Evolutionary conservation across 2,888 invertebrate species (phyloP).

Genomic region (Xylocampa areola): DNA sequence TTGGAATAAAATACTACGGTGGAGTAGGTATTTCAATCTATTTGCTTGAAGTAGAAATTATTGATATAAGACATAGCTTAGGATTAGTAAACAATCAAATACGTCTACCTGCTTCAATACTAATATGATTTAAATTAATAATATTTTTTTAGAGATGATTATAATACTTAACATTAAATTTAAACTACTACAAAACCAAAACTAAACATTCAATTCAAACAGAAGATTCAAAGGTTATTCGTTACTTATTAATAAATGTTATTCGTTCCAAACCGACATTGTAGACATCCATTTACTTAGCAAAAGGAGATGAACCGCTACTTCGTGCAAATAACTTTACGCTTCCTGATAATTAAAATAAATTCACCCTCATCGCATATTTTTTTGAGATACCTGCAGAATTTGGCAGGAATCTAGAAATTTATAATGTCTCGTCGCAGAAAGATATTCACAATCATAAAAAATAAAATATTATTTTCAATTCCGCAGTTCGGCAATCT

Average conservation of each 20-base stretch:
- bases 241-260: conserved; percentile 14
- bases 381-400: conserved; percentile 20
- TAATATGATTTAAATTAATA: too few species aligned
- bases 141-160: too few species aligned
- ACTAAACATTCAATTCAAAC: conserved; percentile 3
- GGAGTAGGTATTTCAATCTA: conserved; percentile 18
- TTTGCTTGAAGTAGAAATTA: conserved; percentile 20
- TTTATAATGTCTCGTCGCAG: conserved; percentile 6
- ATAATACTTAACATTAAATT: background rate
- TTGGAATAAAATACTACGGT: conserved; percentile 19
- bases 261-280: conserved; percentile 18
- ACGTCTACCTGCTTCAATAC: too few species aligned
- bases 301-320: conserved; percentile 47
- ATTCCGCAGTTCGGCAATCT: conserved; percentile 19
- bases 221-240: conserved; percentile 5
- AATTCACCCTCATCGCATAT: conserved; percentile 34
- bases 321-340: conserved; percentile 54
- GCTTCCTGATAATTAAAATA: conserved; percentile 48
- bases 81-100: too few species aligned
- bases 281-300: conserved; percentile 46
- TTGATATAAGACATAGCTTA: too few species aligned
- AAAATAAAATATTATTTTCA: conserved; percentile 24
- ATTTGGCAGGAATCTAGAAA: conserved; percentile 22
- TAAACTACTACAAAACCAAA: background rate
- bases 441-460: conserved; percentile 11